Percentiles rank a stretch among this genome's conserved stretches.
phyloP scores from a whole-genome alignment of 2,113 vertebrate genomes.

The Poecilia latipinna region DNA sequence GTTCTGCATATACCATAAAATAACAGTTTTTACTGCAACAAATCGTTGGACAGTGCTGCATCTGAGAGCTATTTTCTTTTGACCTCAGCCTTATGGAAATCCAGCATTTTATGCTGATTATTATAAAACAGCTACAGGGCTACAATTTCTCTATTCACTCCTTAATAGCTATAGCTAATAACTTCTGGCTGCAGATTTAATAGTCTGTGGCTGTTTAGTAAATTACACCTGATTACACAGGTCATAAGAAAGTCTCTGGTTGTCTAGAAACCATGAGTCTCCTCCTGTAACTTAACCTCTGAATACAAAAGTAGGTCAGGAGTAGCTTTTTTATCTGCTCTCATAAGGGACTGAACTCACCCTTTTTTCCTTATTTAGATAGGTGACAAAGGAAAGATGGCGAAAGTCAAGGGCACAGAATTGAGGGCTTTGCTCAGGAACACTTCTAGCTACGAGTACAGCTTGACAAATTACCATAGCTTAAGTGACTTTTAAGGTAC shows the following conservation, averaged over 20 bases:
- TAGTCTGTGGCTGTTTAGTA: constrained; percentile 2
- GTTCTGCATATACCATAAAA: background rate
- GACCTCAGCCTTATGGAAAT: constrained; percentile 6
- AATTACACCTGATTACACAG: constrained; percentile 27
- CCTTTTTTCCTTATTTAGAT: constrained; percentile 42
- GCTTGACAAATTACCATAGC: background rate
- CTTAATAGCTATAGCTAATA: constrained; percentile 20
- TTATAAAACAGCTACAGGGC: constrained; percentile 12
- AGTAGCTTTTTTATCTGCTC: constrained; percentile 14
- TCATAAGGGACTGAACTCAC: constrained; percentile 8
- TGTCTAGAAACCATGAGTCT: constrained; percentile 11
- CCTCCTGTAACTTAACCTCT: constrained; percentile 23
- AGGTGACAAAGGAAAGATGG: background rate
- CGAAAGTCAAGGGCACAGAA: constrained; percentile 16
- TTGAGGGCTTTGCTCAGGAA: background rate
- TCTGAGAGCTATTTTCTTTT: constrained; percentile 7
- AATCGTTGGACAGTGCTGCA: constrained; percentile 10
- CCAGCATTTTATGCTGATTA: constrained; percentile 25
- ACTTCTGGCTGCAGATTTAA: background rate
- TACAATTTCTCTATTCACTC: constrained; percentile 35
- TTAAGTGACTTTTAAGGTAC: background rate
- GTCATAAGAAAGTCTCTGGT: constrained; percentile 19
- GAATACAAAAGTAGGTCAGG: constrained; percentile 17
- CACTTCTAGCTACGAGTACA: background rate
- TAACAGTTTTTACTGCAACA: constrained; percentile 8